Base-by-base conservation (phyloP, 2,113 vertebrate species). In the Alaudala cheleensis region DNA sequence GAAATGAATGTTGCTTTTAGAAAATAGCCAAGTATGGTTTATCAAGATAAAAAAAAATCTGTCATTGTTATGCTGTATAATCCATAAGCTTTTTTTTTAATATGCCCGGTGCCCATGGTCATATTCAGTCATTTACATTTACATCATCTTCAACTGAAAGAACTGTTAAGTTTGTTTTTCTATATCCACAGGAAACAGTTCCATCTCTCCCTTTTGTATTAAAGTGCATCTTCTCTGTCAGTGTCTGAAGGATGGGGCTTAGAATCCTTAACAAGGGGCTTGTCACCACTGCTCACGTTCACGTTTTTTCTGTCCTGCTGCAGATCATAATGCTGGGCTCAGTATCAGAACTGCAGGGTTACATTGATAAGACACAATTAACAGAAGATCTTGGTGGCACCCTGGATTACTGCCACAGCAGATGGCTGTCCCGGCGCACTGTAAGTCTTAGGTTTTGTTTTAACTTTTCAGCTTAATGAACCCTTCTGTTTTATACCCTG, bases 311-410 rank as follows among this genome's bases (percentile, higher is more conserved):
- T 42, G 44, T 97, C 57, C 90, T 92, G 45, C 49, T 92, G 49
- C 95, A 99, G 99, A 98, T 99, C 98, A 99, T 99, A 97, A 99
- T 99, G 99, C 98, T 99, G 97, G 99, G 99, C 97, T 99, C 99
- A 67, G 97, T 99, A 44, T 98, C 99, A 80, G 99, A 99, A 97
- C 98, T 99, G 62, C 98, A 99, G 83, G 97, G 98, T 74, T 99
- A 99, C 96, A 99, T 99, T 65, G 99, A 99, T 93, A 98, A 98
- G 95, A 98, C 98, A 26, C 99, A 99, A 97, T 98, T 99, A 97
- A 99, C 99, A 9, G 98, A 98, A 96, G 99, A 99, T 82, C 98
- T 99, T 64, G 99, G 99, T 34, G 99, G 99, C 60, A 98, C 98
- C 14, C 98, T 99, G 98, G 98, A 98, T 85, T 99, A 99, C 96